Evolutionary conservation across 2,797 vertebrate genomes (phyloP).

Genomic region (Erpetoichthys calabaricus): DNA sequence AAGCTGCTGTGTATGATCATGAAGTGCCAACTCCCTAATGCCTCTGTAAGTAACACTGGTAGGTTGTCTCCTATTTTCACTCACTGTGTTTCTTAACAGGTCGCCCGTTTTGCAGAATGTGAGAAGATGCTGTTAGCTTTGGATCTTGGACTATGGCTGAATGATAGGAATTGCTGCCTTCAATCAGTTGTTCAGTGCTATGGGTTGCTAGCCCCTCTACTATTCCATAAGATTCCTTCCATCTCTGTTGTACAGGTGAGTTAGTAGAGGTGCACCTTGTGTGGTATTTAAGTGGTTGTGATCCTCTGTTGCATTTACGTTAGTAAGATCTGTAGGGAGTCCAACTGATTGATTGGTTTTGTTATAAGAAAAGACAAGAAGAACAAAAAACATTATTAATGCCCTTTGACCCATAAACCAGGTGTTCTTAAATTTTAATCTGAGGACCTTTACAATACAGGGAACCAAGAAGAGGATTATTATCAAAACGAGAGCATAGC

Average conservation of each 20-base stretch:
- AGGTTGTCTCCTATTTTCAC: background rate
- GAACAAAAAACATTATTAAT: too few relatives aligned
- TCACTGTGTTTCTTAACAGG: constrained; percentile 37
- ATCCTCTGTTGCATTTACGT: background rate
- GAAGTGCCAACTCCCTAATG: background rate
- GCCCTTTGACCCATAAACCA: too few relatives aligned
- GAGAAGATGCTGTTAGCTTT: constrained; percentile 67
- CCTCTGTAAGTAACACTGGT: background rate
- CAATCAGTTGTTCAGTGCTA: constrained; percentile 78
- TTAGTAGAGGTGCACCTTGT: background rate
- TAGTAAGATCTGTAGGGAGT: too few relatives aligned
- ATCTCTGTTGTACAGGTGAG: constrained; percentile 66
- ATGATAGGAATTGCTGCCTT: constrained; percentile 50
- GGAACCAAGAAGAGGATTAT: too few relatives aligned
- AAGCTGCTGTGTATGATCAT: background rate
- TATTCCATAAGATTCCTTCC: constrained; percentile 72
- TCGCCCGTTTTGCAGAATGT: constrained; percentile 70
- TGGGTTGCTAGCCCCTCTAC: constrained; percentile 69
- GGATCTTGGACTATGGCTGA: constrained; percentile 69
- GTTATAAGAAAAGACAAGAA: too few relatives aligned
- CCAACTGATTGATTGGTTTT: too few relatives aligned
- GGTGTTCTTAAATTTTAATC: too few relatives aligned
- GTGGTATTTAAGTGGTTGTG: background rate
- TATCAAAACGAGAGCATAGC: too few relatives aligned
- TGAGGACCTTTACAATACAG: too few relatives aligned